Base-by-base conservation (phyloP, 2,113 vertebrate genomes). In the Morone saxatilis region DNA sequence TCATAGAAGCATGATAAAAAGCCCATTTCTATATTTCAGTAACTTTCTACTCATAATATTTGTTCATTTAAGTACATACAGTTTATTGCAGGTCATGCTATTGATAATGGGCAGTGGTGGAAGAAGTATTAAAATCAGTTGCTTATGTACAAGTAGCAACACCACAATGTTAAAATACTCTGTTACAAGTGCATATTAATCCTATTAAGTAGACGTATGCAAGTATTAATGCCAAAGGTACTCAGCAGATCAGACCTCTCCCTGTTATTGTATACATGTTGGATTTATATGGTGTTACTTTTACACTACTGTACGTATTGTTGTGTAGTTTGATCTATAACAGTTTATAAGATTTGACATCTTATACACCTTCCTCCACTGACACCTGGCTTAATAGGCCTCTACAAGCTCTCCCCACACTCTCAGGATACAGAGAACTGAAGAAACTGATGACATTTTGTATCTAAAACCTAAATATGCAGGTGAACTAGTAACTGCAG, bases 361-460 rank as follows among this genome's bases (percentile, higher is more conserved):
- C 31, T 31, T 31, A 31, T 4, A 31, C 31, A 81, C 71, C 76
- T 83, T 90, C 62, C 47, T 83, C 50, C 25, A 38, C 78, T 83
- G 66, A 77, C 77, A 76, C 81, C 77, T 88, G 80, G 84, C 88
- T 92, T 88, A 86, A 92, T 88, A 86, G 86, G 81, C 79, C 53
- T 73, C 71, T 47, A 78, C 71, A 70, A 82, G 83, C 79, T 79
- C 82, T 79, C 79, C 72, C 43, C 69, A 87, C 71, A 81, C 78
- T 62, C 59, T 57, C 69, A 85, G 66, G 74, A 87, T 75, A 66
- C 71, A 73, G 50, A 77, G 70, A 47, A 31, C 31, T 25, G 62
- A 25, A 54, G 41, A 76, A 76, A 62, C 2, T 10, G 4, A 31
- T 25, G 20, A 53, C 31, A 43, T 43, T 51, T 17, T 48, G 2